Evolutionary conservation across 1,140 invertebrate species (phyloP).

Genomic region (Sarcophaga bullata): DNA sequence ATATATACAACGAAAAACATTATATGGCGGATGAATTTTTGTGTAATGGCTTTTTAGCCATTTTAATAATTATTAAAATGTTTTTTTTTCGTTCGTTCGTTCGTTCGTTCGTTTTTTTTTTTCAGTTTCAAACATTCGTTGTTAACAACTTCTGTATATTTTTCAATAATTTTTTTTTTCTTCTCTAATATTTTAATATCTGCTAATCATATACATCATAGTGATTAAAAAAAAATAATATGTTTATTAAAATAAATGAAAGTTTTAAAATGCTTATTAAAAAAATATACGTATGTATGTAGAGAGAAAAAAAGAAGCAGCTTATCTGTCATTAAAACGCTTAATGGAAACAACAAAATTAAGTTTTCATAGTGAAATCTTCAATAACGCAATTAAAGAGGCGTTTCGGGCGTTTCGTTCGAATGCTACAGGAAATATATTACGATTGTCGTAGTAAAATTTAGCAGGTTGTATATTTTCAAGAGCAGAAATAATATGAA

Average conservation of each 20-base stretch:
- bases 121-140: not conserved
- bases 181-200: not conserved
- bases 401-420: not conserved
- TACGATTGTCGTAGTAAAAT: too few relatives aligned
- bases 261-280: conserved; percentile 15
- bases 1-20: not conserved
- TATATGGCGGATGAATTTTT: conserved; percentile 14
- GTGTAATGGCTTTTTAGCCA: conserved; percentile 15
- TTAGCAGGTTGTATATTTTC: too few relatives aligned
- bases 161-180: not conserved
- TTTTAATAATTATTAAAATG: not conserved
- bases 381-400: not conserved
- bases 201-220: not conserved
- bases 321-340: conserved; percentile 3
- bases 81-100: not conserved
- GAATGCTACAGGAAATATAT: too few relatives aligned
- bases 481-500: too few relatives aligned
- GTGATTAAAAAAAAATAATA: not conserved
- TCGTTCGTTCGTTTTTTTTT: not conserved
- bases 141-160: conserved; percentile 1
- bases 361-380: not conserved
- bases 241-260: not conserved
- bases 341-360: not conserved
- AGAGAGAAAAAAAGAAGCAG: not conserved
- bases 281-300: not conserved